Conservation (phyloP, 2,113 vertebrate genomes). For the Rhizomys pruinosus region DNA sequence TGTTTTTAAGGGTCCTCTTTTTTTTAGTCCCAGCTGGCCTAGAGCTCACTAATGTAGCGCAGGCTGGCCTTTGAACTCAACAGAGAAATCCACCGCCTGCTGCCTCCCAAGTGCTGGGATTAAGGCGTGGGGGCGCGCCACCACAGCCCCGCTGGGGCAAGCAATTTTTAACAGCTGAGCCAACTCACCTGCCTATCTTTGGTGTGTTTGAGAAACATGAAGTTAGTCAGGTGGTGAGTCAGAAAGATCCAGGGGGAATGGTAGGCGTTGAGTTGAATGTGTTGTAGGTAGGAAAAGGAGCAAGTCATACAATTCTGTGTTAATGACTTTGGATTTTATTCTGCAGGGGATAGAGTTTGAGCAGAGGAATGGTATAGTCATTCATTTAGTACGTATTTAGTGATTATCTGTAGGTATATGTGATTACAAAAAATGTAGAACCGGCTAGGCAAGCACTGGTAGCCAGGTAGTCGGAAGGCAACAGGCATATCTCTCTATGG, state of each 20-base stretch:
- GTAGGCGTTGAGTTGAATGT: not conserved
- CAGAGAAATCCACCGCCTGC: too few species aligned
- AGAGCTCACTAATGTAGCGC: too few species aligned
- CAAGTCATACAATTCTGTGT: not conserved
- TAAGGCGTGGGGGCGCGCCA: too few species aligned
- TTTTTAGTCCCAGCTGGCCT: too few species aligned
- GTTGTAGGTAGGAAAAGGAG: not conserved
- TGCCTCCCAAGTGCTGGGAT: too few species aligned
- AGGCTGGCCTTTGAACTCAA: too few species aligned
- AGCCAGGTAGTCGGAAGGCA: too few species aligned
- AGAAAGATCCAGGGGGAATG: not conserved
- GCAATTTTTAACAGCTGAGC: too few species aligned
- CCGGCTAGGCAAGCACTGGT: not conserved
- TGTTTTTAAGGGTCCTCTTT: too few species aligned
- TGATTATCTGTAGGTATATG: not conserved
- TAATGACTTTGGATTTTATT: conserved; percentile 29
- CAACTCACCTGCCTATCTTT: not conserved
- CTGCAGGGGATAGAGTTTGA: not conserved
- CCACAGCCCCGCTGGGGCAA: too few species aligned
- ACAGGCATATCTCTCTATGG: too few species aligned
- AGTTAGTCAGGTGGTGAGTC: not conserved
- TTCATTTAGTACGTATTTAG: conserved; percentile 24
- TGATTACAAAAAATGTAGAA: conserved; percentile 13
- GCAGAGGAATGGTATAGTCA: not conserved
- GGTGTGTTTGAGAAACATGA: conserved; percentile 35